phyloP scores from a whole-genome alignment of 2,797 vertebrate genomes.

The Chaetodon trifasciatus region DNA sequence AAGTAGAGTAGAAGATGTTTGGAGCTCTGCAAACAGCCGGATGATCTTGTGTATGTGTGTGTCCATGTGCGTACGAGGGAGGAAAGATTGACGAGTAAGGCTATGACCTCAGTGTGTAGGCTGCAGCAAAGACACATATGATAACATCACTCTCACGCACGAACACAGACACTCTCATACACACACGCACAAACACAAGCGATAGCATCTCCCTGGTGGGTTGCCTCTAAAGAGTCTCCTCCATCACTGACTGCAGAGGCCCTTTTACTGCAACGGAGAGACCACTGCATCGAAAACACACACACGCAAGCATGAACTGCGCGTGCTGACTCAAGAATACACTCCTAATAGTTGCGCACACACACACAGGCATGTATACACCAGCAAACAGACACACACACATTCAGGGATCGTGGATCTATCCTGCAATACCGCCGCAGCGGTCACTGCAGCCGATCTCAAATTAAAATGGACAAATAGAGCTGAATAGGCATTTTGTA shows the following conservation, averaged over 20 bases:
- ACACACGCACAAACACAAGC: slow-evolving; percentile 47
- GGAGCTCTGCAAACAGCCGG: slow-evolving; percentile 15
- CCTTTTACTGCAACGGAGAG: slow-evolving; percentile 71
- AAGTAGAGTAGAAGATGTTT: slow-evolving; percentile 12
- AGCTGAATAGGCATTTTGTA: slow-evolving; percentile 66
- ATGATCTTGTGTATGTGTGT: slow-evolving; percentile 6
- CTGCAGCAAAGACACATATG: slow-evolving; percentile 72
- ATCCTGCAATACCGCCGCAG: slow-evolving; percentile 54
- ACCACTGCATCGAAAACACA: slow-evolving; percentile 57
- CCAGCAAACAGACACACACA: slow-evolving; percentile 22
- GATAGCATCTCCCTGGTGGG: slow-evolving; percentile 73
- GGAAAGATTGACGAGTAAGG: slow-evolving; percentile 65
- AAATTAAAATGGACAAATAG: slow-evolving; percentile 56
- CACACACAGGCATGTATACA: not conserved
- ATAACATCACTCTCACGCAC: slow-evolving; percentile 65
- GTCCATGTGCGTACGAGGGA: slow-evolving; percentile 18
- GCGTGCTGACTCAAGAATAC: slow-evolving; percentile 68
- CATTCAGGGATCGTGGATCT: slow-evolving; percentile 35
- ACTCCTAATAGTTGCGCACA: slow-evolving; percentile 19
- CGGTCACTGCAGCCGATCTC: slow-evolving; percentile 64
- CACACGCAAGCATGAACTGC: slow-evolving; percentile 29
- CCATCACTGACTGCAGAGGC: slow-evolving; percentile 80
- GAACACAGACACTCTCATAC: slow-evolving; percentile 16
- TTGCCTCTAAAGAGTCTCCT: slow-evolving; percentile 80
- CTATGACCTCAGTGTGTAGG: slow-evolving; percentile 73